Conservation (phyloP, 2,888 invertebrate species). For the Orthosia gracilis region DNA sequence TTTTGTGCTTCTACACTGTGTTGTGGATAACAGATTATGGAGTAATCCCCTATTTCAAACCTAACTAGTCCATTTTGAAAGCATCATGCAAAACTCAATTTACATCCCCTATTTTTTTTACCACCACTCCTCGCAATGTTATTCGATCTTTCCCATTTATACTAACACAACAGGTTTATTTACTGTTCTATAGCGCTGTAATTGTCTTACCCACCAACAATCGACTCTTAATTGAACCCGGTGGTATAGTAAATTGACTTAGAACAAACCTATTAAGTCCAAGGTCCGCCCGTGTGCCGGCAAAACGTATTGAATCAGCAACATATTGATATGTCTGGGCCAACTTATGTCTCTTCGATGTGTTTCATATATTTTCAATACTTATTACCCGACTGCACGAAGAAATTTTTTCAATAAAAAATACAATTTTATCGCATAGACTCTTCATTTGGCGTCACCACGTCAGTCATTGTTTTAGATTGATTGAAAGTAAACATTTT, state of each 20-base stretch:
- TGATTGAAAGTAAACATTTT: background rate
- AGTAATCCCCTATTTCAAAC: background rate
- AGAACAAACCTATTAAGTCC: conserved; percentile 46
- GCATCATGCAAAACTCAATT: background rate
- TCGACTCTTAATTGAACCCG: conserved; percentile 46
- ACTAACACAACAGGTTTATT: conserved; percentile 21
- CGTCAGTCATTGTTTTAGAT: background rate
- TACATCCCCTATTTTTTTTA: background rate
- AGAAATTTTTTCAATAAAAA: background rate
- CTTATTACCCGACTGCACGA: background rate
- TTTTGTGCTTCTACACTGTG: conserved; percentile 4
- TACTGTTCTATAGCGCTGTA: conserved; percentile 28
- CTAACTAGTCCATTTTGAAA: background rate
- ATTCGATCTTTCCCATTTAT: conserved; percentile 8
- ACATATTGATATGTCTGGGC: conserved; percentile 25
- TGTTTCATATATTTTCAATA: background rate
- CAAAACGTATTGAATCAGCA: conserved; percentile 10
- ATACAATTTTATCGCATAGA: background rate
- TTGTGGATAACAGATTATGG: conserved; percentile 2
- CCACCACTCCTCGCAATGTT: background rate
- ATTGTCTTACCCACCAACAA: conserved; percentile 37
- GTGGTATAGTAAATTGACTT: conserved; percentile 55
- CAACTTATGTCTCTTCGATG: too few relatives aligned
- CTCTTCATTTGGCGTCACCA: background rate
- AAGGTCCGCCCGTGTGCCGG: conserved; percentile 30